These are phyloP conservation scores for Enhydra lutris DNA, from an alignment of 2,113 vertebrate species.

Conservation along the genomic window DNA sequence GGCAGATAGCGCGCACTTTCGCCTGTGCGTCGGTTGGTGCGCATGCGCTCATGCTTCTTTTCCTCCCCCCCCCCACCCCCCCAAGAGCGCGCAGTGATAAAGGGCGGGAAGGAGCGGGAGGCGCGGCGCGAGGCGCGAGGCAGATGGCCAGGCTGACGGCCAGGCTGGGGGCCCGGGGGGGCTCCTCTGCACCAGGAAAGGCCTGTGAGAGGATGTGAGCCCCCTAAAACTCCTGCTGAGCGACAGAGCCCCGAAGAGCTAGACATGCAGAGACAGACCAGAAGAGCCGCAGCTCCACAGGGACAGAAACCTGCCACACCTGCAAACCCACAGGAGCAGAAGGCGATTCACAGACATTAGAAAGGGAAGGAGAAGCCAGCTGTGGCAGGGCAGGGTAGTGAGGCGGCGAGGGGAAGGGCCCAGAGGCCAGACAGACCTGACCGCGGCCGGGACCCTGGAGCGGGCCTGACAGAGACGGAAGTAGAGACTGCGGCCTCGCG, in stretches of 20 bases:
- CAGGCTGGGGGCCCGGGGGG: too few relatives aligned
- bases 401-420: neutral
- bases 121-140: accelerated
- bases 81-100: neutral
- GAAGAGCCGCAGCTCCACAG: too few relatives aligned
- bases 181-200: neutral
- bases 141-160: neutral
- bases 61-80: too few relatives aligned
- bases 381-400: neutral
- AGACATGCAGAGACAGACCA: neutral
- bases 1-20: too few relatives aligned
- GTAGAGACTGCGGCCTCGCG: accelerated
- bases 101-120: neutral
- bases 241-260: neutral
- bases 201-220: neutral
- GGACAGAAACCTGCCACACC: neutral
- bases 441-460: accelerated
- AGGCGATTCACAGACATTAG: accelerated
- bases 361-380: neutral
- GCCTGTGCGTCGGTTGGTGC: neutral
- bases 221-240: neutral
- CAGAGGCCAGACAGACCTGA: neutral
- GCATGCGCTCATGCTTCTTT: neutral
- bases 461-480: neutral
- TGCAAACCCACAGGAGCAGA: neutral